phyloP scores from a whole-genome alignment of 2,888 invertebrate species.

The Omphaloscelis lunosa region DNA sequence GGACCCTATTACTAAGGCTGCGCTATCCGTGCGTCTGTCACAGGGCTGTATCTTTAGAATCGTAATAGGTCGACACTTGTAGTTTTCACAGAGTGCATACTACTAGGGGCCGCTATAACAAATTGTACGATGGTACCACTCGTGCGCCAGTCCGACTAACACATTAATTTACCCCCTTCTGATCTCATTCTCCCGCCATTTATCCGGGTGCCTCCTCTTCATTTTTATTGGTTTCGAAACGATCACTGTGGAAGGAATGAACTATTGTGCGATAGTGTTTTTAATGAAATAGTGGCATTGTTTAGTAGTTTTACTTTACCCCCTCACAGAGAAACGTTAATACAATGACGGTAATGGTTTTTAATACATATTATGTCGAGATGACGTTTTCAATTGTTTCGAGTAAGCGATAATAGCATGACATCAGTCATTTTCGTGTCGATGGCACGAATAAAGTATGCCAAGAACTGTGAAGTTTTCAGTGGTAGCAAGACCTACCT shows the following conservation, averaged over 20 bases:
- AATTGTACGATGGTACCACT: background rate
- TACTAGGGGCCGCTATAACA: background rate
- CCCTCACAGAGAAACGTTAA: too few relatives aligned
- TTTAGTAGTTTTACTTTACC: background rate
- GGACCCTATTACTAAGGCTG: background rate
- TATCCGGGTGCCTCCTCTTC: conserved; percentile 9
- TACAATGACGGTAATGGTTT: too few relatives aligned
- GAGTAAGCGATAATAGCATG: too few relatives aligned
- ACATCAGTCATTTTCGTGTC: too few relatives aligned
- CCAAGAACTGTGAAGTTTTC: too few relatives aligned
- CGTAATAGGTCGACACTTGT: background rate
- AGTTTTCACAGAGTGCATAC: background rate
- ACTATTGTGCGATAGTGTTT: background rate
- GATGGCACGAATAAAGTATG: too few relatives aligned
- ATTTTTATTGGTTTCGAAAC: conserved; percentile 39
- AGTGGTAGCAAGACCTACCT: too few relatives aligned
- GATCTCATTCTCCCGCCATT: background rate
- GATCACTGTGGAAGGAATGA: background rate
- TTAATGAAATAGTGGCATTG: conserved; percentile 12
- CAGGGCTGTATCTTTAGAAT: background rate
- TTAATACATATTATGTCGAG: too few relatives aligned
- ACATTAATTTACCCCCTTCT: background rate
- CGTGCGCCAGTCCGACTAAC: background rate
- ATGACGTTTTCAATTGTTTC: too few relatives aligned
- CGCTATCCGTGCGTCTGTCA: too few relatives aligned